phyloP scores from a whole-genome alignment of 2,888 invertebrate species.

The Eustalomyia histrio region DNA sequence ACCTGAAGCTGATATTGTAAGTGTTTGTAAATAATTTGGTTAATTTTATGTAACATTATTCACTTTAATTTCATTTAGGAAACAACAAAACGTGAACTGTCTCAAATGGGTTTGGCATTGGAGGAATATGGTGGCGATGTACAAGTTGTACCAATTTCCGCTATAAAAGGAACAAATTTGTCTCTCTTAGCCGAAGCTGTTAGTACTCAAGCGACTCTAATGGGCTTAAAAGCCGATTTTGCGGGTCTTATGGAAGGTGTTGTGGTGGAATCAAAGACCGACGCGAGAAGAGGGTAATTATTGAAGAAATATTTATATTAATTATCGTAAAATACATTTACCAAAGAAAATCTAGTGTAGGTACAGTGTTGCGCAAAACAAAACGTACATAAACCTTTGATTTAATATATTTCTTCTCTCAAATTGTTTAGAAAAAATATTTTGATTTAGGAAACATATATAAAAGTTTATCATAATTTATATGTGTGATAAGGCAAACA shows the following conservation, averaged over 20 bases:
- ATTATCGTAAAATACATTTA: no score
- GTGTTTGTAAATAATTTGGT: slow-evolving; percentile 72
- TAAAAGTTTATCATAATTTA: no score
- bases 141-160: slow-evolving; percentile 95
- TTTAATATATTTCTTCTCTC: no score
- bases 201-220: slow-evolving; percentile 89
- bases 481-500: no score
- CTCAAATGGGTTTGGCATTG: slow-evolving; percentile 88
- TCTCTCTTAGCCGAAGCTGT: slow-evolving; percentile 90
- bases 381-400: no score
- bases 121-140: slow-evolving; percentile 96
- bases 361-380: no score
- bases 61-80: slow-evolving; percentile 81
- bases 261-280: slow-evolving; percentile 91
- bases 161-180: slow-evolving; percentile 90
- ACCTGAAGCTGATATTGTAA: slow-evolving; percentile 92
- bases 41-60: not conserved
- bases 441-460: no score
- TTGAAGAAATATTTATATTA: not conserved
- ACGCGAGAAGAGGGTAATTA: slow-evolving; percentile 84
- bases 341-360: no score
- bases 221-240: slow-evolving; percentile 92
- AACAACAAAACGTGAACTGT: slow-evolving; percentile 86
- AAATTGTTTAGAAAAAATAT: no score
- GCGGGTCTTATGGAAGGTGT: slow-evolving; percentile 92